These are phyloP conservation scores for Drosophila bocqueti DNA, from an alignment of 1,140 invertebrate genomes.

Conservation along the genomic window DNA sequence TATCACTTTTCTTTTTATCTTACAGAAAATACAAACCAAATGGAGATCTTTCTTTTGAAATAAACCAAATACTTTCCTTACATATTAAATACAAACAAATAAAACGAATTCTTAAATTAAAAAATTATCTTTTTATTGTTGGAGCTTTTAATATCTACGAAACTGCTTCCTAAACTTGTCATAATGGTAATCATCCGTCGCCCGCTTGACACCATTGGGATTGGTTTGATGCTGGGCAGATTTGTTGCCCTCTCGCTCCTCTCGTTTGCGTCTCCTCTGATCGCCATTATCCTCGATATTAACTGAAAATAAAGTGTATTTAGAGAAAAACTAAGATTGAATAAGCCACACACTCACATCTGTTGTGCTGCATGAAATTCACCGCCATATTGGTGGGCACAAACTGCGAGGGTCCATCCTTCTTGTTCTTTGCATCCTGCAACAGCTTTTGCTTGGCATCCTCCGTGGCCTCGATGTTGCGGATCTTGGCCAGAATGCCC, in stretches of 20 bases:
- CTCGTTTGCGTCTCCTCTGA: constrained; percentile 86
- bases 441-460: constrained; percentile 97
- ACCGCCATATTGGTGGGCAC: constrained; percentile 99
- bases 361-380: constrained; percentile 98
- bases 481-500: constrained; percentile 98
- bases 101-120: not conserved
- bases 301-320: constrained; percentile 87
- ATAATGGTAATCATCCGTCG: constrained; percentile 98
- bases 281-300: constrained; percentile 90
- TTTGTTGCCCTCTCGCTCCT: constrained; percentile 86
- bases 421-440: constrained; percentile 95
- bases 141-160: constrained; percentile 90
- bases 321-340: constrained; percentile 23
- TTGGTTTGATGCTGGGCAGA: constrained; percentile 61
- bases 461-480: constrained; percentile 99
- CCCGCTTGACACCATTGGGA: constrained; percentile 88
- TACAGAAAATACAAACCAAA: not conserved
- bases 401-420: constrained; percentile 97
- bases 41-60: not conserved
- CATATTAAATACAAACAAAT: constrained; percentile 6
- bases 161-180: constrained; percentile 99
- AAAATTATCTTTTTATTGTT: constrained; percentile 12
- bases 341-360: constrained; percentile 88
- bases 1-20: constrained; percentile 1
- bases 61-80: not conserved